A percentile compares a stretch with the other conserved stretches of the same genome.
Conservation (phyloP, 1,140 invertebrate genomes). For the Sinonovacula constricta region DNA sequence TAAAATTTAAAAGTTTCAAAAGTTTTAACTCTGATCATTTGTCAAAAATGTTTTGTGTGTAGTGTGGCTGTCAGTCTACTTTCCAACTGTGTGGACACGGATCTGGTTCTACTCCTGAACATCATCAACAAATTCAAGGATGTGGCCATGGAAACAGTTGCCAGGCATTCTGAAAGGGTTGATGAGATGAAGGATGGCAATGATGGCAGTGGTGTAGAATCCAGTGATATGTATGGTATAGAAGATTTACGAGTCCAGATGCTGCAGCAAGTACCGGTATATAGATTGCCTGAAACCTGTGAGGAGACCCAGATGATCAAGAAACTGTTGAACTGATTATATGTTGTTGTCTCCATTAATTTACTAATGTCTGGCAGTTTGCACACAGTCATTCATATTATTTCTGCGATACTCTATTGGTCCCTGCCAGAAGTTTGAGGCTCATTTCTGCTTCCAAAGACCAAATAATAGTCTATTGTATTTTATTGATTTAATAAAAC, state of each 20-base stretch:
- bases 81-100: background rate
- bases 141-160: background rate
- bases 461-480: no score
- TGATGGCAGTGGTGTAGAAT: background rate
- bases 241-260: background rate
- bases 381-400: background rate
- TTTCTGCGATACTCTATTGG: background rate
- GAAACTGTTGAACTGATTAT: background rate
- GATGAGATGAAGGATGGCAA: background rate
- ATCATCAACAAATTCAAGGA: constrained; percentile 30
- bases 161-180: background rate
- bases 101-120: constrained; percentile 10
- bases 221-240: background rate
- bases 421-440: background rate
- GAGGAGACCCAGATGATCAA: constrained; percentile 29
- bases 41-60: no score
- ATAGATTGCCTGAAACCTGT: constrained; percentile 12
- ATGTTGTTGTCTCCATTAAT: no score
- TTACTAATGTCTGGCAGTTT: no score
- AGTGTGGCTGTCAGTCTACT: background rate
- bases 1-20: no score
- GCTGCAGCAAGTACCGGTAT: constrained; percentile 19
- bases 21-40: no score
- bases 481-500: no score
- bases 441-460: background rate